Percentiles rank a stretch among this genome's conserved stretches.
These are phyloP conservation scores for Parauchenoglanis ngamensis DNA, from an alignment of 2,797 vertebrate genomes.

Conservation along the genomic window DNA sequence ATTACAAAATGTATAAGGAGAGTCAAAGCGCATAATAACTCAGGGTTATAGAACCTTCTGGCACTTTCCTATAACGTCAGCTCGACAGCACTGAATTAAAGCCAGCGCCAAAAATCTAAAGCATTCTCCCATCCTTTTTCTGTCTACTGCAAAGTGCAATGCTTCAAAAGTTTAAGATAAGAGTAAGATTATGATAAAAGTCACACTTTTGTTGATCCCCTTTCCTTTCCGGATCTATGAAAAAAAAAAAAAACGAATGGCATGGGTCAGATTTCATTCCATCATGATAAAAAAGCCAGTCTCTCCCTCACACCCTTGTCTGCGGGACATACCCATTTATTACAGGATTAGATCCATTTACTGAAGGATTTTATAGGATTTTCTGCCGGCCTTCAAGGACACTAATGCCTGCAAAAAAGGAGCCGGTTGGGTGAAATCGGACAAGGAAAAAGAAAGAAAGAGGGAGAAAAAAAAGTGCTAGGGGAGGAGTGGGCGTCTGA, in stretches of 20 bases:
- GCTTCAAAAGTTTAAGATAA: slow-evolving; percentile 23
- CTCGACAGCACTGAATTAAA: slow-evolving; percentile 1
- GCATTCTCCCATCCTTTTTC: neutral
- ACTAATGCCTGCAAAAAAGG: slow-evolving; percentile 69
- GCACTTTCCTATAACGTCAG: neutral
- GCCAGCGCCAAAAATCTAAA: neutral
- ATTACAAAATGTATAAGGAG: slow-evolving; percentile 45
- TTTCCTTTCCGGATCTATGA: slow-evolving; percentile 63
- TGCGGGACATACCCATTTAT: slow-evolving; percentile 83
- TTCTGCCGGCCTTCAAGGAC: slow-evolving; percentile 80
- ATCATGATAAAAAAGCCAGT: slow-evolving; percentile 77
- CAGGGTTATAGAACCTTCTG: slow-evolving; percentile 21
- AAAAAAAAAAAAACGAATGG: slow-evolving; percentile 72
- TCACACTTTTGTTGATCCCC: slow-evolving; percentile 18
- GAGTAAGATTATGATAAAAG: slow-evolving; percentile 16
- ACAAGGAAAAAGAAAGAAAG: slow-evolving; percentile 42
- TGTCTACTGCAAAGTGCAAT: neutral
- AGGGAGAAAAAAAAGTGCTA: slow-evolving; percentile 35
- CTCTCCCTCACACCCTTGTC: slow-evolving; percentile 80
- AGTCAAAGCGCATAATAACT: slow-evolving; percentile 9
- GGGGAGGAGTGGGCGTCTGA: slow-evolving; percentile 37
- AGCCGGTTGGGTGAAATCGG: slow-evolving; percentile 55
- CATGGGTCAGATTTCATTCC: slow-evolving; percentile 74
- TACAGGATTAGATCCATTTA: slow-evolving; percentile 85
- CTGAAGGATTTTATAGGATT: slow-evolving; percentile 80